A percentile compares a stretch with the other conserved stretches of the same genome.
Conservation (phyloP, 1,140 invertebrate species). For the Periplaneta americana region DNA sequence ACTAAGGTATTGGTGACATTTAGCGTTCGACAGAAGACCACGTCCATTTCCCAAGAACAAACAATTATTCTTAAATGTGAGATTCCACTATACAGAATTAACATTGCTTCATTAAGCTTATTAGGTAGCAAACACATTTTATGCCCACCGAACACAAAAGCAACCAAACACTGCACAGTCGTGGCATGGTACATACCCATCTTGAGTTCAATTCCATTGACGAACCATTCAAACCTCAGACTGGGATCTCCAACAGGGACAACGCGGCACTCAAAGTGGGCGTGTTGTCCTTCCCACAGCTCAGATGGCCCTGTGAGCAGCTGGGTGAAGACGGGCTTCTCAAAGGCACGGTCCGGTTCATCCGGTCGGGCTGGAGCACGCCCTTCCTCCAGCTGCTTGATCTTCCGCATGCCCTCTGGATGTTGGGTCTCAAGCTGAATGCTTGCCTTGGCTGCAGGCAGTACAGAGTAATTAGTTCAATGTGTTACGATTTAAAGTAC, state of each 20-base stretch:
- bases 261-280: constrained; percentile 95
- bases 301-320: constrained; percentile 83
- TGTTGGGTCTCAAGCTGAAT: constrained; percentile 91
- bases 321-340: constrained; percentile 91
- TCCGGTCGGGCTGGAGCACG: constrained; percentile 52
- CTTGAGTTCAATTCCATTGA: constrained; percentile 88
- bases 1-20: too few relatives aligned
- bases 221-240: constrained; percentile 88
- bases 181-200: constrained; percentile 63
- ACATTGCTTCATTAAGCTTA: background rate
- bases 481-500: too few relatives aligned
- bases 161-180: too few relatives aligned
- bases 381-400: constrained; percentile 84
- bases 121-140: background rate
- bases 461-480: too few relatives aligned
- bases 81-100: too few relatives aligned
- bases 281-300: constrained; percentile 88
- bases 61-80: too few relatives aligned
- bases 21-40: too few relatives aligned
- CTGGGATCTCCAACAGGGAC: constrained; percentile 90
- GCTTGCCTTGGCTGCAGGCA: constrained; percentile 66
- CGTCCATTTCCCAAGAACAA: too few relatives aligned
- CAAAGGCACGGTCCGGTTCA: constrained; percentile 71
- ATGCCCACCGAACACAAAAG: background rate
- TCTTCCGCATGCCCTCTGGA: constrained; percentile 90